Evolutionary conservation across 2,888 invertebrate genomes (phyloP).

Genomic region (Lasioglossum vierecki): DNA sequence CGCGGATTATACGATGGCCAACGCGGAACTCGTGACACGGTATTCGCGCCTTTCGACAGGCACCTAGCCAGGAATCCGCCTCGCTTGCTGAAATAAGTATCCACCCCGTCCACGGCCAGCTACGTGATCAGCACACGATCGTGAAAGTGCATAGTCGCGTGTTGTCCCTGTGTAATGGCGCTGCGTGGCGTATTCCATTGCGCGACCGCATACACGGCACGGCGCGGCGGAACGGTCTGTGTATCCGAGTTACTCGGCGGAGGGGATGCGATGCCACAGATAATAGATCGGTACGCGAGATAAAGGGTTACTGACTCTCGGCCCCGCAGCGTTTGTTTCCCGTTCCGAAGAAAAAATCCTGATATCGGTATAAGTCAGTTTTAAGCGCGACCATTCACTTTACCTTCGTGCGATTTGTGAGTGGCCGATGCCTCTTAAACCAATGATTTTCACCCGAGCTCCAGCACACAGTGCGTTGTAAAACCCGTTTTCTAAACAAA

Average conservation of each 20-base stretch:
- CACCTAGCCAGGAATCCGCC: slow-evolving; percentile 72
- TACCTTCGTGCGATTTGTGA: background rate
- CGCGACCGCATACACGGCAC: background rate
- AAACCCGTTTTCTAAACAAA: background rate
- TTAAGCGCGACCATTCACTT: background rate
- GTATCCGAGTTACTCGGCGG: slow-evolving; percentile 21
- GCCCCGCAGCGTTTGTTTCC: background rate
- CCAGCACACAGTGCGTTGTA: background rate
- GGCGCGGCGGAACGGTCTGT: background rate
- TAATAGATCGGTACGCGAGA: slow-evolving; percentile 21
- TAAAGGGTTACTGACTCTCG: slow-evolving; percentile 38
- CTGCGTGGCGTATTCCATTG: slow-evolving; percentile 58
- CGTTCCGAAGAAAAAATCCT: slow-evolving; percentile 1
- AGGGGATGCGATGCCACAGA: background rate
- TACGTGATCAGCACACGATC: slow-evolving; percentile 46
- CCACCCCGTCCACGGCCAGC: slow-evolving; percentile 32
- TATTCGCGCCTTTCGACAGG: slow-evolving; percentile 57
- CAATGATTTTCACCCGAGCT: background rate
- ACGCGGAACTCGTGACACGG: slow-evolving; percentile 26
- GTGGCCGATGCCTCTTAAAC: background rate
- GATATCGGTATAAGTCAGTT: background rate
- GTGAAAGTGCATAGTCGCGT: slow-evolving; percentile 65
- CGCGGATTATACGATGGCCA: slow-evolving; percentile 15
- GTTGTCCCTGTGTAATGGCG: slow-evolving; percentile 57
- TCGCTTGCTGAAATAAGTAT: slow-evolving; percentile 59